Percentiles rank a stretch among this genome's conserved stretches.
phyloP scores from a whole-genome alignment of 2,797 vertebrate genomes.

The Zalophus californianus region DNA sequence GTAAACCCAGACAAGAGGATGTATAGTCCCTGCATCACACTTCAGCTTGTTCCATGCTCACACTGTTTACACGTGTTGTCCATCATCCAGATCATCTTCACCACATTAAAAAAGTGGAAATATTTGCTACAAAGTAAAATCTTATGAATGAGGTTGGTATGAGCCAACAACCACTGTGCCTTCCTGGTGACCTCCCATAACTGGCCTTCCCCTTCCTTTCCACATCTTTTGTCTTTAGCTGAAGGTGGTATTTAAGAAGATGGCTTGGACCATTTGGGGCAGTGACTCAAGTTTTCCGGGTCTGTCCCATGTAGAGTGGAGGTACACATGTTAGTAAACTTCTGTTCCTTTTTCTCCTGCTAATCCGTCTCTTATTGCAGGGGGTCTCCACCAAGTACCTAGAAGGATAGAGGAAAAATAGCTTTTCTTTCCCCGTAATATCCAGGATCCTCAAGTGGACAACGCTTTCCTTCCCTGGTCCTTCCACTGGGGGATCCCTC shows the following conservation, averaged over 20 bases:
- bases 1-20: no score
- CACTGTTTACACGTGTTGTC: neutral
- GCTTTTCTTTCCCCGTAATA: neutral
- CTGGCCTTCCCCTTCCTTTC: neutral
- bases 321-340: neutral
- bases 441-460: neutral
- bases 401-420: neutral
- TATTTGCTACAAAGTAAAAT: neutral
- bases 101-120: neutral
- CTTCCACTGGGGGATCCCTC: neutral
- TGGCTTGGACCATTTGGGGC: neutral
- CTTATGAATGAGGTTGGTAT: neutral
- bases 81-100: neutral
- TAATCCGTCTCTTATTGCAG: neutral
- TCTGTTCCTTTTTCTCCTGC: neutral
- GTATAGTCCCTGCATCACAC: neutral
- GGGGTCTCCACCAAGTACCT: neutral
- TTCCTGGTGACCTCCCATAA: neutral
- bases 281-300: neutral
- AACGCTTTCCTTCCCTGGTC: neutral
- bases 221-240: neutral
- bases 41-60: neutral
- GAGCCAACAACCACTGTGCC: neutral
- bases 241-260: neutral
- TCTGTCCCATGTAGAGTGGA: neutral